Evolutionary conservation across 1,140 invertebrate genomes (phyloP), one percentile per base, ranked within the genome.

Genomic region (Zaprionus capensis): DNA sequence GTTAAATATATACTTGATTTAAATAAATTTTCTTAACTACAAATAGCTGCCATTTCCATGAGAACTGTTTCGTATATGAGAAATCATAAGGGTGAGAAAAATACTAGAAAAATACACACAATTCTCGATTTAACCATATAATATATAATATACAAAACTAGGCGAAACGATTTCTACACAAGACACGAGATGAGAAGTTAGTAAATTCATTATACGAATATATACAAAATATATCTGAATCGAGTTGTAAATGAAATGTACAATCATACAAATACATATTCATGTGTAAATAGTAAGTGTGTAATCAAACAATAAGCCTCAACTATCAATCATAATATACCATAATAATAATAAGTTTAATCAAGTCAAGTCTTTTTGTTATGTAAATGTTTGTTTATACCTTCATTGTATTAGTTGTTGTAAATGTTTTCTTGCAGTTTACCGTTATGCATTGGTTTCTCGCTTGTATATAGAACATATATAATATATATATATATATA

Each of bases 11-110:
- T 84, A 83, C 85, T 88, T 82, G 74, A 75, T 83, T 91, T 88
- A 92, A 92, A 91, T 88, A 88, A 88, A 80, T 92, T 91, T 88
- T 88, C 84, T 91, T 92, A 92, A 91, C 91, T 92, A 92, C 91
- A 91, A 79, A 87, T 92, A 92, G 91, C 91, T 92, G 91, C 86
- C 91, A 69, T 86, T 92, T 92, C 86, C 91, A 90, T 92, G 91
- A 92, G 91, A 92, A 88, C 79, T 92, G 82, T 92, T 92, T 82
- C 78, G 49, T 71, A 68, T 72, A 77, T 73, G 66, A 82, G 56
- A 67, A 71, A 83, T 46, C 4, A 62, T 71, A 71, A 78, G 55
- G 63, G 17, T 22, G 58, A 2, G 28, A 26, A 51, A 46, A 11
- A 34, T 46, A 74, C 28, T 49, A 26, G 55, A 65, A 46, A 44